A percentile compares a stretch with the other conserved stretches of the same genome.
These are phyloP conservation scores for Albula glossodonta DNA, from an alignment of 2,113 vertebrate species.

Conservation along the genomic window DNA sequence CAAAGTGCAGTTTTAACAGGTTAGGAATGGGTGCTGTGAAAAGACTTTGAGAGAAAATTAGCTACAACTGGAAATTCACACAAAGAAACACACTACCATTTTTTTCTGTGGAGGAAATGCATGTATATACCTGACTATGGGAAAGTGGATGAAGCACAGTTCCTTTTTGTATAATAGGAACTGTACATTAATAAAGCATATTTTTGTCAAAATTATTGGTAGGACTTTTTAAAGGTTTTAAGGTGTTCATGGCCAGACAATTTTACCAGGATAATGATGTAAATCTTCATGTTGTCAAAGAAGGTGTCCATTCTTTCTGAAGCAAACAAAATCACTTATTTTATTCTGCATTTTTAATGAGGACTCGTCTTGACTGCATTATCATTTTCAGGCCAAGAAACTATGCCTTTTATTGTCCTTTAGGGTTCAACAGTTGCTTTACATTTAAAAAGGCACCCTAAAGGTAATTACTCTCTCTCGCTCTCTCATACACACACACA, in stretches of 20 bases:
- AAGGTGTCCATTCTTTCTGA: neutral
- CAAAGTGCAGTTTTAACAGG: constrained; percentile 35
- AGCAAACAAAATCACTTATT: neutral
- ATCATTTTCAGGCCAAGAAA: no score
- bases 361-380: no score
- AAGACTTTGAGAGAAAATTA: constrained; percentile 12
- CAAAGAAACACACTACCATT: neutral
- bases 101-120: neutral
- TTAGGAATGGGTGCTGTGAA: constrained; percentile 43
- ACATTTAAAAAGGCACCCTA: no score
- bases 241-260: neutral
- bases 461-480: no score
- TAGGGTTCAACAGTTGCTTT: no score
- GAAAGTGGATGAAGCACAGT: neutral
- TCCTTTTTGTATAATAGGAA: neutral
- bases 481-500: constrained; percentile 10
- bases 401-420: no score
- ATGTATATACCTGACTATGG: neutral
- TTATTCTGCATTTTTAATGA: neutral
- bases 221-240: neutral
- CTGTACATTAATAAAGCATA: neutral
- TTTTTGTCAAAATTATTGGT: neutral
- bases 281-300: neutral
- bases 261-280: neutral
- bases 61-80: neutral